Conservation (phyloP, 1,140 invertebrate species). For the Apis florea region DNA sequence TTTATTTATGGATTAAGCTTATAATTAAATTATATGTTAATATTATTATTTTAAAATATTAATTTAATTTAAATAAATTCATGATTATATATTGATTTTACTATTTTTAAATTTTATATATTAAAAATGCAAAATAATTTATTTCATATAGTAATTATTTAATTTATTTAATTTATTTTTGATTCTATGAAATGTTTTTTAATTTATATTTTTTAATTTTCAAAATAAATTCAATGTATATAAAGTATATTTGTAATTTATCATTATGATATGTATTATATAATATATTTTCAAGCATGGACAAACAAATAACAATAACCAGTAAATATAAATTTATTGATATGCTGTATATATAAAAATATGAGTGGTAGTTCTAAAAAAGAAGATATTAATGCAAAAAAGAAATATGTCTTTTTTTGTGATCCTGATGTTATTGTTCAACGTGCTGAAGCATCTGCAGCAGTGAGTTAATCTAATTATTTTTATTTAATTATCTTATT, state of each 20-base stretch:
- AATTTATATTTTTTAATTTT: not conserved
- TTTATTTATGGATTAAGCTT: not conserved
- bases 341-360: conserved; percentile 46
- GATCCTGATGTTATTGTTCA: conserved; percentile 69
- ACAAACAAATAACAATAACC: not conserved
- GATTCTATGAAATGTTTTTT: not conserved
- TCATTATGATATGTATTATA: not conserved
- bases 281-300: conserved; percentile 20
- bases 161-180: not conserved
- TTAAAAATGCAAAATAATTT: not conserved
- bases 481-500: not conserved
- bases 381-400: conserved; percentile 61
- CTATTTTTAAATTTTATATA: not conserved
- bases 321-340: conserved; percentile 8
- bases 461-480: conserved; percentile 65
- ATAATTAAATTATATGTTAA: not conserved
- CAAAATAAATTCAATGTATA: not conserved
- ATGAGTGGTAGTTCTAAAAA: conserved; percentile 70
- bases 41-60: not conserved
- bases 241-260: conserved; percentile 8
- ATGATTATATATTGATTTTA: not conserved
- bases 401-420: conserved; percentile 74
- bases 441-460: conserved; percentile 64
- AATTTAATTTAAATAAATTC: too few species aligned
- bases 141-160: too few species aligned